Base-by-base conservation (phyloP, 1,140 invertebrate species). In the Hirudo medicinalis region DNA sequence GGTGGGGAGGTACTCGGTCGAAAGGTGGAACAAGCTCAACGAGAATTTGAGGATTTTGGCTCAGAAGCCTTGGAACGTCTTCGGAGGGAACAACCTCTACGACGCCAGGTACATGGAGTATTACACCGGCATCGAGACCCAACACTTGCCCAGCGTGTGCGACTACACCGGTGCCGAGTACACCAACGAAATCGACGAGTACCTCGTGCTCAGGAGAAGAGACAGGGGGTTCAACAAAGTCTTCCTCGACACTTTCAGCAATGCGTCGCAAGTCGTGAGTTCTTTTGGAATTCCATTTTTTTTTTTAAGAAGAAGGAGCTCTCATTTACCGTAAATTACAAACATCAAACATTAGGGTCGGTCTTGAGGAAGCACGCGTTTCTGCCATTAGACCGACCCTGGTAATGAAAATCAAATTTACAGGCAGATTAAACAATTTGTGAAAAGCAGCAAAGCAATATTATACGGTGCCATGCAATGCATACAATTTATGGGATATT, bases 21-120 rank as follows among this genome's bases (percentile, higher is more conserved):
- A 69, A 69, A 54, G 55, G 17, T 75, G 74, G 74, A 66, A 27
- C 8, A 57, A 54, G 19, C 68, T 70, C 53, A 74, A 75, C 57
- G 32, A 60, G 43, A 73, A 74, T 69, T 66, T 74, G 27, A 25
- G 22, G 20, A 27, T 19, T 6, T 60, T 70, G 22, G 72, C 69
- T 36, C 25, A 54, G 4, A 29, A 71, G 5, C 53, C 69, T 13
- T 36, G 67, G 54, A 73, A 73, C 17, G 55, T 70, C 19, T 57
- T 73, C 36, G 60, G 27, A n/a, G 70, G 70, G 0, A 74, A 54
- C 49, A 74, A 70, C 54, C n/a, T 29, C 4, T 75, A 75, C 29
- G 74, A 75, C 54, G 22, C 36, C 9, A 63, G 73, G 22, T 75
- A 74, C 55, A 36, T 73, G 15, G 68, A 71, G 68, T 69, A 69